Evolutionary conservation across 2,113 vertebrate species (phyloP), one percentile per base, ranked within the genome.

Genomic region (Esox niger): DNA sequence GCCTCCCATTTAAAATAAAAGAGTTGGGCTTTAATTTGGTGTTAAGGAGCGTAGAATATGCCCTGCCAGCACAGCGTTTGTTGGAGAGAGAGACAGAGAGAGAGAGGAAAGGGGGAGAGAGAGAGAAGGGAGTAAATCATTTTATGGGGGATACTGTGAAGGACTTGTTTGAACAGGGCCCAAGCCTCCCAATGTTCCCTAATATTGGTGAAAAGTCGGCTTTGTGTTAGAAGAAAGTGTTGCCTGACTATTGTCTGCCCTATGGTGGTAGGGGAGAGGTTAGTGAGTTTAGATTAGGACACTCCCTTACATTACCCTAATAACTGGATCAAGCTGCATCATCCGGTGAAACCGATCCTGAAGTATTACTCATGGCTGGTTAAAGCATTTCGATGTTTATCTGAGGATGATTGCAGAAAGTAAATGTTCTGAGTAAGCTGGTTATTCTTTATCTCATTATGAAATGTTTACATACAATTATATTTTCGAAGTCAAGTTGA

Each of bases 1-100:
- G 84, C 79, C 84, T 85, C 85, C 88, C 85, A 90, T 90, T 92
- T 91, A 87, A 91, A 92, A 90, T 89, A 90, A 91, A 90, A 89
- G 89, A 88, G 85, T 81, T 64, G 76, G 88, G 85, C 76, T 88
- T 89, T 90, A 89, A 91, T 93, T 91, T 90, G 86, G 88, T 84
- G 89, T 91, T 91, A 91, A 84, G 83, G 79, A 82, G 83, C 81
- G 79, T 86, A 81, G 84, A 89, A 91, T 89, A 74, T 87, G 86
- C 87, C 77, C 84, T 83, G 86, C 84, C 88, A 88, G 85, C 80
- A 80, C 79, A 83, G 88, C 83, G 66, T 87, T 89, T 89, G 86
- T 90, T 78, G 73, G 85, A 78, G 73, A 59, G 78, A 76, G 82
- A 78, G 81, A 77, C 71, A 15, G 70, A 62, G 47, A 74, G 74